These are phyloP conservation scores for Acyrthosiphon pisum DNA, from an alignment of 1,140 invertebrate species.

Conservation along the genomic window DNA sequence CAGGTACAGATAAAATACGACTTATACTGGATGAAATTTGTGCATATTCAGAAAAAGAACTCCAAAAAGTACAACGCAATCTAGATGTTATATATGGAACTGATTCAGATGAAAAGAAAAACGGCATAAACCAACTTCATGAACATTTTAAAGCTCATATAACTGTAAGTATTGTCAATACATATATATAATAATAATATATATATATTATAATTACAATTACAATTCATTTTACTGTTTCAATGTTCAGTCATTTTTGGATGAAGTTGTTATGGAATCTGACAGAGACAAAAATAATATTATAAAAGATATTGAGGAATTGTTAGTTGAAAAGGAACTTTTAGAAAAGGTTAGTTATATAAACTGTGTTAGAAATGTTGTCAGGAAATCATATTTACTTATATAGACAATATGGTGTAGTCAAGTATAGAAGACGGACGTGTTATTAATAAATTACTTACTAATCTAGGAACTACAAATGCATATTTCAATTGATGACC, in stretches of 20 bases:
- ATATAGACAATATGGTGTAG: not conserved
- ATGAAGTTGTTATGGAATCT: conserved; percentile 47
- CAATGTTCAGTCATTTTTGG: conserved; percentile 33
- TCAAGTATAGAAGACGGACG: no score
- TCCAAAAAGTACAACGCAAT: conserved; percentile 31
- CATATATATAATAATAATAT: no score
- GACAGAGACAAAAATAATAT: conserved; percentile 43
- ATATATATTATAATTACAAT: no score
- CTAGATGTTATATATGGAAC: conserved; percentile 40
- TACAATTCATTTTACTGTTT: not conserved
- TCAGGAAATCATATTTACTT: not conserved
- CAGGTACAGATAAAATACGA: not conserved
- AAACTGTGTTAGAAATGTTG: not conserved
- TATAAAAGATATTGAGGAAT: conserved; percentile 55
- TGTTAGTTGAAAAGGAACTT: conserved; percentile 27
- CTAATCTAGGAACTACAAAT: conserved; percentile 41
- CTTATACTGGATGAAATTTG: conserved; percentile 46
- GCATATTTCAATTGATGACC: conserved; percentile 37
- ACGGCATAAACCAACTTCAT: conserved; percentile 38
- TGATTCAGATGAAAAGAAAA: conserved; percentile 43
- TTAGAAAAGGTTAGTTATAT: conserved; percentile 33
- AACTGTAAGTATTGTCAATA: conserved; percentile 46
- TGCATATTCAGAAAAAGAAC: conserved; percentile 34
- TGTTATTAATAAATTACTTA: not conserved
- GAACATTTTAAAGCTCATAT: conserved; percentile 30